Evolutionary conservation across 2,113 vertebrate species (phyloP).

Genomic region (Pyxicephalus adspersus): DNA sequence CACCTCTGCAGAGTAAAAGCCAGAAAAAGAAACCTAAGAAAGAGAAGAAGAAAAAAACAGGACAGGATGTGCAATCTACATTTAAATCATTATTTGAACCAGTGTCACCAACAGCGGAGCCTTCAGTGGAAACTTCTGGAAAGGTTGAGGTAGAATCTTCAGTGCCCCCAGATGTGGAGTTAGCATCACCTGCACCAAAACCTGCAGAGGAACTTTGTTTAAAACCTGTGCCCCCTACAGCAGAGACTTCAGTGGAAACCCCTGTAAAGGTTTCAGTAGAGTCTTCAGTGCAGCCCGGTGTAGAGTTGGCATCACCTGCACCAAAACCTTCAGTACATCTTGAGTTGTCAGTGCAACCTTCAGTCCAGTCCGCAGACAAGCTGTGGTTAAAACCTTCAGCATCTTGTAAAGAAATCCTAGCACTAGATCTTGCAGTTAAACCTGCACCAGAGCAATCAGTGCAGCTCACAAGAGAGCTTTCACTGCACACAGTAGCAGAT

Average conservation of each 20-base stretch:
- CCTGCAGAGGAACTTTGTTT: no score
- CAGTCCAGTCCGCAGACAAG: neutral
- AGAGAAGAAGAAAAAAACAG: constrained; percentile 2
- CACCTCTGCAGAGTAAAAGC: constrained; percentile 55
- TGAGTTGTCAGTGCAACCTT: neutral
- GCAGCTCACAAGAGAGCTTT: neutral
- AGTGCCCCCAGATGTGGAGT: neutral
- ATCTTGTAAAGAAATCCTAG: neutral
- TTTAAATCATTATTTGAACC: neutral
- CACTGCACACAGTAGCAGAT: neutral
- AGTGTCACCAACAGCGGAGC: no score
- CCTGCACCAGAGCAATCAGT: neutral
- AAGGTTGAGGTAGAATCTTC: neutral
- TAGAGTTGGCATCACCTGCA: neutral
- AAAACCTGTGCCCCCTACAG: neutral
- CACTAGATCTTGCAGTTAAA: neutral
- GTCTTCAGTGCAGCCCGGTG: neutral
- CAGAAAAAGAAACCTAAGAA: constrained; percentile 29
- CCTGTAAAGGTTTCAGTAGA: neutral
- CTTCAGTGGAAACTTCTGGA: neutral
- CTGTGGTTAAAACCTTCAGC: neutral
- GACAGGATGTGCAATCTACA: neutral
- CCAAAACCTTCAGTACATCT: neutral
- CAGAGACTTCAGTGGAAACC: neutral
- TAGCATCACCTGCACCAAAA: neutral